A percentile compares a stretch with the other conserved stretches of the same genome.
These are phyloP conservation scores for Seriola quinqueradiata DNA, from an alignment of 2,113 vertebrate species.

Conservation along the genomic window DNA sequence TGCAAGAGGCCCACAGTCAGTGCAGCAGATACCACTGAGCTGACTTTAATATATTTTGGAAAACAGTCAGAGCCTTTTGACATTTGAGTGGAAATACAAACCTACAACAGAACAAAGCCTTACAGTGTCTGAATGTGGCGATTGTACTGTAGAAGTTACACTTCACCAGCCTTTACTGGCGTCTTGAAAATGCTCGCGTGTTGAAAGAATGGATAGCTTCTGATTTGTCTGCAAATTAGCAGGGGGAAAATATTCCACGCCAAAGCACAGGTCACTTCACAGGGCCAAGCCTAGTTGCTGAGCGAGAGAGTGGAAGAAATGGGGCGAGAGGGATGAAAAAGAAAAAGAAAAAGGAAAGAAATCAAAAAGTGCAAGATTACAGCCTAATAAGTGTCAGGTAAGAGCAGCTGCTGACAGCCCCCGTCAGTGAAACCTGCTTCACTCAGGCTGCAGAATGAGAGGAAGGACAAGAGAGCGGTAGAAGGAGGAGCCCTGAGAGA, in stretches of 20 bases:
- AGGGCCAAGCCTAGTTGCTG: not conserved
- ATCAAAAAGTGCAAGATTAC: constrained; percentile 41
- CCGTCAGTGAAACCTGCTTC: constrained; percentile 36
- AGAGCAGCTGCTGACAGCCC: constrained; percentile 37
- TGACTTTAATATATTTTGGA: not conserved
- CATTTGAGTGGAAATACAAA: not conserved
- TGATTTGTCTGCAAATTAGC: constrained; percentile 48
- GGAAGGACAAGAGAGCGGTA: not conserved
- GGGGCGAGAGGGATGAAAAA: too few species aligned
- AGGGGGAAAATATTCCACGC: constrained; percentile 25
- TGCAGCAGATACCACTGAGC: not conserved
- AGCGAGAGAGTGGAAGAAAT: not conserved
- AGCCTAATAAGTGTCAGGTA: constrained; percentile 52
- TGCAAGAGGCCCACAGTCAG: not conserved
- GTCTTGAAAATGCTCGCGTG: constrained; percentile 10
- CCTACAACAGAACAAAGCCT: not conserved
- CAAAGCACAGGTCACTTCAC: constrained; percentile 31
- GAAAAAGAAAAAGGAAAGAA: not conserved
- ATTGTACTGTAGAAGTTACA: not conserved
- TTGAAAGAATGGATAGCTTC: constrained; percentile 16
- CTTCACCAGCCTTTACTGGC: constrained; percentile 16
- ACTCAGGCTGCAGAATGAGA: constrained; percentile 24
- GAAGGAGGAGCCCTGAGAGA: constrained; percentile 31
- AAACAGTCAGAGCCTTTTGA: constrained; percentile 20
- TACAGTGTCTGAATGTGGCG: not conserved